A percentile compares a stretch with the other conserved stretches of the same genome.
These are phyloP conservation scores for Helleia helle DNA, from an alignment of 2,888 invertebrate genomes.

Conservation along the genomic window DNA sequence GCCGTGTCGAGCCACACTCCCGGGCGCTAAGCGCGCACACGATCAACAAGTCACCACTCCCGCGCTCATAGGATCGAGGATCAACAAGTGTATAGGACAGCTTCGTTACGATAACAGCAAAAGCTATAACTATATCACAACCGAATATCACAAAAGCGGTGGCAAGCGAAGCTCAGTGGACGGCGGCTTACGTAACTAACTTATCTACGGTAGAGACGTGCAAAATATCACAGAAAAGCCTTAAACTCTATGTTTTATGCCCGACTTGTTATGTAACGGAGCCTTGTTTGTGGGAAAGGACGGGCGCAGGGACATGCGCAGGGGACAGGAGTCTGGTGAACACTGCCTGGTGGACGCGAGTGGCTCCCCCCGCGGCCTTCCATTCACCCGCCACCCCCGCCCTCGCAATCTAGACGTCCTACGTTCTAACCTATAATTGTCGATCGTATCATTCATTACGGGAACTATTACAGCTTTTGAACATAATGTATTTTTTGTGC, in stretches of 20 bases:
- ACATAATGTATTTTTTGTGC: no score
- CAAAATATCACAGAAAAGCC: conserved; percentile 73
- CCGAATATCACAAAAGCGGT: conserved; percentile 71
- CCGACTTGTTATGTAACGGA: conserved; percentile 63
- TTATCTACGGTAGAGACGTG: conserved; percentile 63
- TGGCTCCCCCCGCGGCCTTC: conserved; percentile 20
- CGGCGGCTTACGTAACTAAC: conserved; percentile 68
- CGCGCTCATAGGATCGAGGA: conserved; percentile 15
- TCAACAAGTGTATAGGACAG: conserved; percentile 29
- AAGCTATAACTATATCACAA: conserved; percentile 68
- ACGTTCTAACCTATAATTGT: conserved; percentile 12
- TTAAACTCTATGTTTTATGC: conserved; percentile 58
- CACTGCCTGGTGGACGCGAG: conserved; percentile 43
- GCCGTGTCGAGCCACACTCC: conserved; percentile 79
- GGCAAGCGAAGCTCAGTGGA: conserved; percentile 72
- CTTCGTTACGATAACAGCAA: conserved; percentile 44
- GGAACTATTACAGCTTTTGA: no score
- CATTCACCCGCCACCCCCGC: conserved; percentile 23
- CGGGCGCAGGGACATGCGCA: conserved; percentile 35
- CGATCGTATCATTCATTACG: no score
- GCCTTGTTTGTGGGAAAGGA: conserved; percentile 49
- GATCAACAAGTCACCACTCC: conserved; percentile 37
- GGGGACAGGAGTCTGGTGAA: conserved; percentile 54
- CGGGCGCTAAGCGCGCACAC: conserved; percentile 52
- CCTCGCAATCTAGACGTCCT: conserved; percentile 20